phyloP scores from a whole-genome alignment of 2,888 invertebrate genomes.

The Machimus atricapillus region DNA sequence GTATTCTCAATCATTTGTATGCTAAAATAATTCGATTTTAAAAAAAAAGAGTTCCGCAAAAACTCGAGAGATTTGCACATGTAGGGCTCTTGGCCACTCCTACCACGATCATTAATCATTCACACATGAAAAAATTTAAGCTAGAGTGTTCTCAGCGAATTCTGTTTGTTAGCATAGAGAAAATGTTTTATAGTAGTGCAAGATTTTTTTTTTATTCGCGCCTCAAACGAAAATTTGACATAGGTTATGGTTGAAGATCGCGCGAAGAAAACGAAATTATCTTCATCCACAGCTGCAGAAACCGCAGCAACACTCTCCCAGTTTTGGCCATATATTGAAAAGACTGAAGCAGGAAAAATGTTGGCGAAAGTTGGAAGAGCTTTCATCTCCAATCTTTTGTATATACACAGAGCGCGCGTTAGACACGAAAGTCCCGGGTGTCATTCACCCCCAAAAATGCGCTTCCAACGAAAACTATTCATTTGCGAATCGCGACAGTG shows the following conservation, averaged over 20 bases:
- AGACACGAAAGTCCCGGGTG: background rate
- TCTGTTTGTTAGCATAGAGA: background rate
- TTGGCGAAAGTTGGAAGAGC: conserved; percentile 35
- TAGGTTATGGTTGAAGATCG: conserved; percentile 25
- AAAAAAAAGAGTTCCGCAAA: background rate
- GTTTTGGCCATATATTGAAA: background rate
- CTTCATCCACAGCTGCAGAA: background rate
- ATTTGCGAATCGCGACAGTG: background rate
- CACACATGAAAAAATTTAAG: background rate
- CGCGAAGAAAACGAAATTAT: background rate
- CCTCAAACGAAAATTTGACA: background rate
- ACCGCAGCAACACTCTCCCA: background rate
- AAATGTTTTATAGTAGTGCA: background rate
- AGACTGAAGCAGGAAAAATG: background rate
- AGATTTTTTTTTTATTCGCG: background rate
- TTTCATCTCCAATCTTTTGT: background rate
- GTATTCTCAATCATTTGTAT: conserved; percentile 5
- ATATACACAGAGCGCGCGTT: background rate
- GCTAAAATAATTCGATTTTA: background rate
- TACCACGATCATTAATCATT: background rate
- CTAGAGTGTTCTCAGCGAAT: background rate
- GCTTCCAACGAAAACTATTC: background rate
- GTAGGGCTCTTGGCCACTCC: background rate
- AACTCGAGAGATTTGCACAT: background rate
- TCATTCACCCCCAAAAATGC: conserved; percentile 19